A percentile compares a stretch with the other conserved stretches of the same genome.
phyloP scores from a whole-genome alignment of 1,140 invertebrate genomes.

The Drosophila setifemur region DNA sequence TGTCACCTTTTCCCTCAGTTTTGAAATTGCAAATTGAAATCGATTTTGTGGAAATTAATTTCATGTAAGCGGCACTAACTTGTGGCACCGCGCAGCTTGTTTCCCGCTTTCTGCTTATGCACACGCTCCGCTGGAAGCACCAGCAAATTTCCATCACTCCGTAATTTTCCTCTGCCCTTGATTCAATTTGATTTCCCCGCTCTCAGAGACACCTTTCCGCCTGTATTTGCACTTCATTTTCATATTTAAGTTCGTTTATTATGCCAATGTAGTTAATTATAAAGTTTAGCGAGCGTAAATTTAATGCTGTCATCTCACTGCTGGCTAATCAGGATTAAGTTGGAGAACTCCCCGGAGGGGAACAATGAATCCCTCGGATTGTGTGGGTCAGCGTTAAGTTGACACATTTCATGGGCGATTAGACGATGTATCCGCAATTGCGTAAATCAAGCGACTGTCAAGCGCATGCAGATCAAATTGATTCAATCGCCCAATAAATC shows the following conservation, averaged over 20 bases:
- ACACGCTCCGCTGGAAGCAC: constrained; percentile 2
- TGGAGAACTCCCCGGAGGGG: background rate
- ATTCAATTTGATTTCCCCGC: constrained; percentile 2
- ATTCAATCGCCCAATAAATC: constrained; percentile 32
- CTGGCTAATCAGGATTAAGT: background rate
- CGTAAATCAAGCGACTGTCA: constrained; percentile 44
- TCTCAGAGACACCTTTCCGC: background rate
- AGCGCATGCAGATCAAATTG: constrained; percentile 26
- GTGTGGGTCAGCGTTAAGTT: constrained; percentile 38
- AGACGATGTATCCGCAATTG: constrained; percentile 37
- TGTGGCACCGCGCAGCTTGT: constrained; percentile 1
- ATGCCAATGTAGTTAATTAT: constrained; percentile 77
- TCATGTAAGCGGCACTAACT: constrained; percentile 57
- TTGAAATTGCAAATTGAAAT: constrained; percentile 58
- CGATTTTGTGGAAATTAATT: constrained; percentile 74
- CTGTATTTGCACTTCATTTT: constrained; percentile 71
- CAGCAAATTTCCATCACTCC: background rate
- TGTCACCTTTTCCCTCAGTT: background rate
- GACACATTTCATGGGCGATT: constrained; percentile 49
- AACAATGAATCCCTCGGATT: constrained; percentile 8
- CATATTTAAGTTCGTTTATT: constrained; percentile 79
- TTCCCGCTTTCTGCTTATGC: constrained; percentile 6
- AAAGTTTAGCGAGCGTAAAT: constrained; percentile 63
- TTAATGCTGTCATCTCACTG: constrained; percentile 47
- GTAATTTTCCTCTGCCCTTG: background rate